phyloP scores from a whole-genome alignment of 2,797 vertebrate species.

The Percopsis omiscomaycus region DNA sequence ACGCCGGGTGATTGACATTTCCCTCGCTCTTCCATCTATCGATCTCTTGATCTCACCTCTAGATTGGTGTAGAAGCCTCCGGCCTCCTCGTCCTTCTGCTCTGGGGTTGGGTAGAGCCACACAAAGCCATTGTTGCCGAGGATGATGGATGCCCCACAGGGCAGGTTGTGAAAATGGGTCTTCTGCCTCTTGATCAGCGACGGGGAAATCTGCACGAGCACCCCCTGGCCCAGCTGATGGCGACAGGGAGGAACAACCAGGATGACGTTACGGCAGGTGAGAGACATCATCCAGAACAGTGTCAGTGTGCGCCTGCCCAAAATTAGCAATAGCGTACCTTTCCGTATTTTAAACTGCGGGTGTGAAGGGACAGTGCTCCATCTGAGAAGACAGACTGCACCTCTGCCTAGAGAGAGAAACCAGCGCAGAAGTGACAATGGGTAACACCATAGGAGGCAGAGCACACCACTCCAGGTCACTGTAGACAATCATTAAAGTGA shows the following conservation, averaged over 20 bases:
- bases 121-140: constrained; percentile 95
- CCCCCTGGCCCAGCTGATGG: constrained; percentile 89
- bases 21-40: too few species aligned
- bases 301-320: too few species aligned
- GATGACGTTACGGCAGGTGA: background rate
- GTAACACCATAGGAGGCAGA: background rate
- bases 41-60: constrained; percentile 76
- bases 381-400: constrained; percentile 96
- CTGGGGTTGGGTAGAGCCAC: constrained; percentile 91
- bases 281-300: too few species aligned
- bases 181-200: constrained; percentile 96
- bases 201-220: constrained; percentile 91
- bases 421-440: background rate
- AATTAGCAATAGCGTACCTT: constrained; percentile 78
- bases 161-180: constrained; percentile 95
- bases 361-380: constrained; percentile 92
- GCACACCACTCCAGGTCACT: background rate
- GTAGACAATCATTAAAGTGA: constrained; percentile 15
- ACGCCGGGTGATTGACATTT: too few species aligned
- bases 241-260: background rate
- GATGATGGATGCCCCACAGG: constrained; percentile 92
- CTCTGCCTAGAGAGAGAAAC: constrained; percentile 88
- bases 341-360: constrained; percentile 94
- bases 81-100: constrained; percentile 87
- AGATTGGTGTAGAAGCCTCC: constrained; percentile 88